Conservation (phyloP, 2,888 invertebrate species). For the Philaethria dido region DNA sequence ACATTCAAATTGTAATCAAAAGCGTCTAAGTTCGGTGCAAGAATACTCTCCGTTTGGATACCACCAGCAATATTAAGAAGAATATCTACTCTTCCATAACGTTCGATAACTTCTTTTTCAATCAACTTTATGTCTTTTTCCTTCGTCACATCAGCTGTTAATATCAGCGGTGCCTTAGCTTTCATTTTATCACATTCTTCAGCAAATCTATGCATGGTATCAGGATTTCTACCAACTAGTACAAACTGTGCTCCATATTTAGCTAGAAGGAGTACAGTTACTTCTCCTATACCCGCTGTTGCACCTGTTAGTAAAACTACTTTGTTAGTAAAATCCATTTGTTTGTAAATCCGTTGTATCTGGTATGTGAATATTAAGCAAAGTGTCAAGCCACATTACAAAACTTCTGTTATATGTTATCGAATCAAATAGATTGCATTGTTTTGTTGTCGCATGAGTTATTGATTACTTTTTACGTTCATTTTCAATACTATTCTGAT, state of each 20-base stretch:
- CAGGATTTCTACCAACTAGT: conserved; percentile 11
- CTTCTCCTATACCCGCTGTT: conserved; percentile 8
- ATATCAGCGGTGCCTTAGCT: conserved; percentile 8
- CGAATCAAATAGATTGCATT: background rate
- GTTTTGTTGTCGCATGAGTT: conserved; percentile 3
- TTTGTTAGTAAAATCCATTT: conserved; percentile 27
- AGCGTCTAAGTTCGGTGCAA: conserved; percentile 14
- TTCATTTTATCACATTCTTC: background rate
- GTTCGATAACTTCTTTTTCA: conserved; percentile 18
- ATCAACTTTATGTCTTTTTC: conserved; percentile 18
- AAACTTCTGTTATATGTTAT: conserved; percentile 5
- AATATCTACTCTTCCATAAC: conserved; percentile 11
- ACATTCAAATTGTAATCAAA: conserved; percentile 23
- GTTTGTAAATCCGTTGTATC: too few species aligned
- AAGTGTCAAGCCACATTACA: background rate
- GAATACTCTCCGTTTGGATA: conserved; percentile 19
- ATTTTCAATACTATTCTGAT: conserved; percentile 8
- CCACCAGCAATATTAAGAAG: conserved; percentile 17
- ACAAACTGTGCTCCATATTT: background rate
- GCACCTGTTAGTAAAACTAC: conserved; percentile 20
- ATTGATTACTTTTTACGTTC: background rate
- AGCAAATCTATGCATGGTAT: conserved; percentile 2
- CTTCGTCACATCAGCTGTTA: conserved; percentile 17
- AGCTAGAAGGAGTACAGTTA: conserved; percentile 14
- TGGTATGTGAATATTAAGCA: background rate